These are phyloP conservation scores for Bovichtus variegatus DNA, from an alignment of 2,797 vertebrate genomes.

Conservation along the genomic window DNA sequence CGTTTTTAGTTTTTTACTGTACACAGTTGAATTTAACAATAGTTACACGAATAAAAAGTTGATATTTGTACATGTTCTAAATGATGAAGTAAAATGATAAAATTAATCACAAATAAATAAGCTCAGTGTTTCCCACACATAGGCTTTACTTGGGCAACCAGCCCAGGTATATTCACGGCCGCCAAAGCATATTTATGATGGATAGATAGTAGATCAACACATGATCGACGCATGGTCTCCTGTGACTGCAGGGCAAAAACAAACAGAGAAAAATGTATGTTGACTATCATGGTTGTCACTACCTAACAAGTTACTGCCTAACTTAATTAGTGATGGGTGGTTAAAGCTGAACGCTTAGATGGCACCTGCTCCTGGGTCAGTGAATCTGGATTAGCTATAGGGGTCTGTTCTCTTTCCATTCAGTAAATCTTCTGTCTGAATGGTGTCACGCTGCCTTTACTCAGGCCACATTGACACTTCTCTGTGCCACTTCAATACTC, in stretches of 20 bases:
- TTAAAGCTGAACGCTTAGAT: constrained; percentile 20
- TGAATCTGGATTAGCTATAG: constrained; percentile 44
- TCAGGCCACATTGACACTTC: constrained; percentile 46
- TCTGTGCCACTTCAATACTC: constrained; percentile 46
- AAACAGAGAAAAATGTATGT: not conserved
- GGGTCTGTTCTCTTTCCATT: constrained; percentile 47
- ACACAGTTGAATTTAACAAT: not conserved
- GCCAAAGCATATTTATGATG: too few relatives aligned
- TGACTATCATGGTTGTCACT: not conserved
- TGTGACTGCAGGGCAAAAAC: not conserved
- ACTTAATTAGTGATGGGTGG: not conserved
- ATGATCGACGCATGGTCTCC: not conserved
- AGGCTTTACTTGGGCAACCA: too few relatives aligned
- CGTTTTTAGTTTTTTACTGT: not conserved
- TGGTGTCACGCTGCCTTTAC: constrained; percentile 54
- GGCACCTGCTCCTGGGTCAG: constrained; percentile 34
- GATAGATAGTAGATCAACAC: too few relatives aligned
- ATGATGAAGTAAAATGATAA: not conserved
- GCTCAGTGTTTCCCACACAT: not conserved
- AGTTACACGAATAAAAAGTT: too few relatives aligned
- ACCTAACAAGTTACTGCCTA: not conserved
- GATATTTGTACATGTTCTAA: not conserved
- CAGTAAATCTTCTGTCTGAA: constrained; percentile 53
- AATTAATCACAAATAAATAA: not conserved
- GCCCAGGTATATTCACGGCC: too few relatives aligned